A percentile compares a stretch with the other conserved stretches of the same genome.
Evolutionary conservation across 2,797 vertebrate species (phyloP).

Genomic region (Enteromius viviparus): DNA sequence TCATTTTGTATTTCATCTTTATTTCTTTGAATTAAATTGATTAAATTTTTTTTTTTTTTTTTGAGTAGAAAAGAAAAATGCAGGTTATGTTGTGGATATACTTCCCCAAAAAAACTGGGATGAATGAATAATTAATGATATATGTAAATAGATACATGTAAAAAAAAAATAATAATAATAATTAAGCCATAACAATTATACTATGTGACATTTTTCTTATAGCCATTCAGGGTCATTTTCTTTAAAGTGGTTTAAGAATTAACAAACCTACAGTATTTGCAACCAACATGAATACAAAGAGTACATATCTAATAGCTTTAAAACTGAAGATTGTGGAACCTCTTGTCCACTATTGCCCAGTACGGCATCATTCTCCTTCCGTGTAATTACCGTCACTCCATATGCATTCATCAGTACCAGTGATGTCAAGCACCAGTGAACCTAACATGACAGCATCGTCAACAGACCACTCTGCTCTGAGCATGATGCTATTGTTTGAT

Average conservation of each 20-base stretch:
- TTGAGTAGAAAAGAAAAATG: neutral
- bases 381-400: conserved; percentile 16
- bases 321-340: neutral
- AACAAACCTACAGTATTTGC: neutral
- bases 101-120: neutral
- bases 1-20: neutral
- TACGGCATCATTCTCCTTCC: neutral
- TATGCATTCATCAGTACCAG: conserved; percentile 27
- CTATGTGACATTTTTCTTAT: neutral
- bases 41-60: too few species aligned
- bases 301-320: neutral
- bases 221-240: neutral
- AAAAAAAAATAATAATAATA: neutral
- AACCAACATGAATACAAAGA: neutral
- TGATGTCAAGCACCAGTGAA: conserved; percentile 45
- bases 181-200: neutral
- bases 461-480: conserved; percentile 30
- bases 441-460: conserved; percentile 44
- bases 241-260: neutral
- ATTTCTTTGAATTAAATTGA: neutral
- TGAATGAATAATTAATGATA: neutral
- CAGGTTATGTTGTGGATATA: neutral
- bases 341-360: neutral
- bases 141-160: neutral
- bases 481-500: conserved; percentile 41